Conservation (phyloP, 2,888 invertebrate genomes). For the Syrphus vitripennis region DNA sequence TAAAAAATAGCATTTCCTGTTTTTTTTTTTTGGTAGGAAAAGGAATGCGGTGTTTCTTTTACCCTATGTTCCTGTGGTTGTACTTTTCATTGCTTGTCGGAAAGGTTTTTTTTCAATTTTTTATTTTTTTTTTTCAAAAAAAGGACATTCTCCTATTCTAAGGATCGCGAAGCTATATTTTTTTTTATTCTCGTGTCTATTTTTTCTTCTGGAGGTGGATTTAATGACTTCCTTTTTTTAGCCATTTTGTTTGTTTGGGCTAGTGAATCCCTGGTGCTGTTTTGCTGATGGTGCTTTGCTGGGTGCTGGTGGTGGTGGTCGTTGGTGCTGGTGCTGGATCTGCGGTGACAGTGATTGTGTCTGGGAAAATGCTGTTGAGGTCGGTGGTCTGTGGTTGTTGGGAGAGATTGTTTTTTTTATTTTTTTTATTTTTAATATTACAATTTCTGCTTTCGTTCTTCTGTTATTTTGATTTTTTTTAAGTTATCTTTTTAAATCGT, state of each 20-base stretch:
- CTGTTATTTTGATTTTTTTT: constrained; percentile 41
- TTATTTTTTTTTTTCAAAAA: not conserved
- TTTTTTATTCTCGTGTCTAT: constrained; percentile 26
- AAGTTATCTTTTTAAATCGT: not conserved
- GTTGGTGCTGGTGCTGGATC: constrained; percentile 15
- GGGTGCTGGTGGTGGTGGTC: constrained; percentile 29
- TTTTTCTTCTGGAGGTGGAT: constrained; percentile 55
- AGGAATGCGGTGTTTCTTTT: constrained; percentile 42
- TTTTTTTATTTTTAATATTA: not conserved
- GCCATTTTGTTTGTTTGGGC: constrained; percentile 48
- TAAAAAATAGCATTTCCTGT: constrained; percentile 68
- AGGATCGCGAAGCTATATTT: constrained; percentile 16
- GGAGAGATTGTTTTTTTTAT: constrained; percentile 17
- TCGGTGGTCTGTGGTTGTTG: constrained; percentile 64
- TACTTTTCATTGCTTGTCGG: constrained; percentile 56
- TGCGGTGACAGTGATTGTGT: constrained; percentile 70
- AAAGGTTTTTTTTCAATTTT: constrained; percentile 27
- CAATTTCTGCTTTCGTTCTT: constrained; percentile 7
- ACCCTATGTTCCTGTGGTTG: constrained; percentile 43
- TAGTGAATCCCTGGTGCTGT: not conserved
- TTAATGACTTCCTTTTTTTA: constrained; percentile 69
- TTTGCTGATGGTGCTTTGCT: not conserved
- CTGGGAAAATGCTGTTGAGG: constrained; percentile 66
- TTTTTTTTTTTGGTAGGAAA: not conserved
- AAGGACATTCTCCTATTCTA: constrained; percentile 44